Evolutionary conservation across 2,113 vertebrate genomes (phyloP), one percentile per base, ranked within the genome.

Genomic region (Dasyprocta punctata): DNA sequence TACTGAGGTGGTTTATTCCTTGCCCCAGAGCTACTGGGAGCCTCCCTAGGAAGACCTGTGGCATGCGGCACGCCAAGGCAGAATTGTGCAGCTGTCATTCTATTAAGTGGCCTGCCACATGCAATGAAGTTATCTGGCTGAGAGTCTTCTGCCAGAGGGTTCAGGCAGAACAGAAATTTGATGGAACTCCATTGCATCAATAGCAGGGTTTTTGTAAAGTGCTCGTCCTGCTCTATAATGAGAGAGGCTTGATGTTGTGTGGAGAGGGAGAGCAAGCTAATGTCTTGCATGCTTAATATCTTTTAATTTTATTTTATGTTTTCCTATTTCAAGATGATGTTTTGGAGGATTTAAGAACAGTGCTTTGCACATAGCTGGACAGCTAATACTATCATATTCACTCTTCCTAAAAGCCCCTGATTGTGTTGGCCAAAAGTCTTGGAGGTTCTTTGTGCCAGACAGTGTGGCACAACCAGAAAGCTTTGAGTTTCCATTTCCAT

Each of bases 1-100:
- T 83, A 9, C 2, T 86, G 78, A 92, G 69, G 36, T 86, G 90
- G 80, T 41, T 73, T 92, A 54, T 38, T 94, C 73, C 95, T 97
- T 92, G 96, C 96, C 97, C 85, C 44, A 54, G 12, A 95, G 97
- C 93, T 52, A 69, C 22, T 4, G 92, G n/a, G 86, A 93, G 49
- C 56, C 56, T 86, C 14, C 4, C 11, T 44, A 83, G 90, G 86
- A 61, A 96, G 88, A 58, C 75, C 0, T 33, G 65, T 41, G 7
- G 75, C 10, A 0, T 12, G 4, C 69, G 44, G 36, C n/a, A 90
- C 82, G 20, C 67, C 86, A 2, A 24, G 4, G 1, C 12, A 22
- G 16, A 33, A 14, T 1, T 2, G 82, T n/a, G 65, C 1, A 49
- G 80, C 84, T 92, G 80, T 60, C 92, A 7, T 84, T 60, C n/a